A percentile compares a stretch with the other conserved stretches of the same genome.
Evolutionary conservation across 2,797 vertebrate genomes (phyloP).

Genomic region (Rhinatrema bivittatum): DNA sequence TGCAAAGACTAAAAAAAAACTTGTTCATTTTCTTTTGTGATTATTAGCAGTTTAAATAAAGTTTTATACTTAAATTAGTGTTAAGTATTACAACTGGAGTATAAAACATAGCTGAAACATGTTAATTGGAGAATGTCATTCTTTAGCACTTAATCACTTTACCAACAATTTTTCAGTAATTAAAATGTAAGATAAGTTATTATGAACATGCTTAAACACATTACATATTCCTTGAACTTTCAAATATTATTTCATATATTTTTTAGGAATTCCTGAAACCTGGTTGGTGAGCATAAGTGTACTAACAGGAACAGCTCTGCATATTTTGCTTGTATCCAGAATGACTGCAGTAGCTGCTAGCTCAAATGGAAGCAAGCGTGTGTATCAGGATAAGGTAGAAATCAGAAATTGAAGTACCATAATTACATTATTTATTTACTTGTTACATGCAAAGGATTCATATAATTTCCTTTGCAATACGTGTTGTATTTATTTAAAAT

Average conservation of each 20-base stretch:
- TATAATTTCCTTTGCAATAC: too few relatives aligned
- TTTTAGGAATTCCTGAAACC: conserved; percentile 14
- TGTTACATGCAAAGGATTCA: too few relatives aligned
- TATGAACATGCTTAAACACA: conserved; percentile 17
- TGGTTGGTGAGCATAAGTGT: conserved; percentile 9
- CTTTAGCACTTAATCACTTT: conserved; percentile 33
- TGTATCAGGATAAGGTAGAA: conserved; percentile 7
- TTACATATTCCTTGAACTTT: conserved; percentile 12
- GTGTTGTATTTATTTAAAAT: too few relatives aligned
- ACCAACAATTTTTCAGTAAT: conserved; percentile 19
- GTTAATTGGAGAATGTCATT: conserved; percentile 34
- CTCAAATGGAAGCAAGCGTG: neutral
- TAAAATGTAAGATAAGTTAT: conserved; percentile 23
- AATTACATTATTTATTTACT: neutral
- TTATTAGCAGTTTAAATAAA: conserved; percentile 11
- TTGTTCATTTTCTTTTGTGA: conserved; percentile 14
- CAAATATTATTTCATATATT: conserved; percentile 5
- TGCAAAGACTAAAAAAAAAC: neutral
- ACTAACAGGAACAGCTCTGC: neutral
- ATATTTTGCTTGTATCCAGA: conserved; percentile 9
- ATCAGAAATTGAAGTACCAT: too few relatives aligned
- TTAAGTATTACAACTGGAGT: conserved; percentile 33
- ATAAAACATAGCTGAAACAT: conserved; percentile 30
- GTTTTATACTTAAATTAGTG: conserved; percentile 32
- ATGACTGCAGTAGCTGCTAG: neutral